phyloP scores from a whole-genome alignment of 2,113 vertebrate species.

The Poeciliopsis prolifica region DNA sequence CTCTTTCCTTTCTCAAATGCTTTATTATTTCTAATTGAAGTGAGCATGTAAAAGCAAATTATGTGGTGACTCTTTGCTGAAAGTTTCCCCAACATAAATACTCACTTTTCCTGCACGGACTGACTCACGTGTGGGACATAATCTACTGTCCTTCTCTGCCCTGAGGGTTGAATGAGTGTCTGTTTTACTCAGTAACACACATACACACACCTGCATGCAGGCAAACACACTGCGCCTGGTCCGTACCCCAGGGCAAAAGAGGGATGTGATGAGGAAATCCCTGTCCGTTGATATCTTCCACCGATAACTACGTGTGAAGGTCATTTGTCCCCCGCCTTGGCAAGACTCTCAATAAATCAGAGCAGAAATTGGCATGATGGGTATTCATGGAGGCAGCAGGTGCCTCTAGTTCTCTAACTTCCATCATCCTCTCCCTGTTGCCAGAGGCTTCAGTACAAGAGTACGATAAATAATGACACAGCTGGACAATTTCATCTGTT shows the following conservation, averaged over 20 bases:
- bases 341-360: conserved; percentile 76
- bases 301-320: conserved; percentile 78
- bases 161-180: conserved; percentile 64
- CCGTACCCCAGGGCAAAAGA: conserved; percentile 35
- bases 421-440: conserved; percentile 48
- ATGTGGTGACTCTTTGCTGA: conserved; percentile 25
- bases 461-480: conserved; percentile 76
- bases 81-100: conserved; percentile 38
- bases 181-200: conserved; percentile 54
- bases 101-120: conserved; percentile 12
- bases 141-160: conserved; percentile 44
- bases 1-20: background rate
- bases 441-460: conserved; percentile 61
- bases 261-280: conserved; percentile 62
- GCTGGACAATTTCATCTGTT: conserved; percentile 72
- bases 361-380: conserved; percentile 77
- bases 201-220: conserved; percentile 33
- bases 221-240: conserved; percentile 43
- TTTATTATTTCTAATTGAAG: conserved; percentile 1
- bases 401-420: conserved; percentile 53
- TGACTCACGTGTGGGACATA: conserved; percentile 23
- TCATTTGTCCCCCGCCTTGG: conserved; percentile 72
- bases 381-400: conserved; percentile 69
- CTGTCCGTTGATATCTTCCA: conserved; percentile 75
- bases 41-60: background rate